Conservation (phyloP, 2,888 invertebrate genomes). For the Branchellion lobata region DNA sequence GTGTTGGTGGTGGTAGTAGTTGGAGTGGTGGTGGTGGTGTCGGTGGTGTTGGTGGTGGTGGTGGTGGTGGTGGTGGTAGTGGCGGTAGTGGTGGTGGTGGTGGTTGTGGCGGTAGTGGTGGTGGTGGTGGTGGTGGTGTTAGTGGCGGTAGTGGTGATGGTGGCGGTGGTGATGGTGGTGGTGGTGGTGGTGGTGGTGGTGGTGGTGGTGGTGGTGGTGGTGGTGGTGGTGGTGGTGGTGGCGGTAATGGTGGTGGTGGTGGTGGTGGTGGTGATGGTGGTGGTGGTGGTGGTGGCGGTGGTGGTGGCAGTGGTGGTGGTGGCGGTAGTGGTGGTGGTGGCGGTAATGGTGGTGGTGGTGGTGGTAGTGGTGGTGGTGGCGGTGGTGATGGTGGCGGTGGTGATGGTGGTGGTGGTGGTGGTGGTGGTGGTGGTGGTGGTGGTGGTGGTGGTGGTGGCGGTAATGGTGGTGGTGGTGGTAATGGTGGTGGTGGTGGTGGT, state of each 20-base stretch:
- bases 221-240: too few relatives aligned
- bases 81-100: too few relatives aligned
- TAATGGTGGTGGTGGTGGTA: not conserved
- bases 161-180: not conserved
- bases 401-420: not conserved
- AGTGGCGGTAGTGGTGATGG: not conserved
- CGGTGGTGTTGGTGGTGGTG: too few relatives aligned
- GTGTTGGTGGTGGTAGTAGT: too few relatives aligned
- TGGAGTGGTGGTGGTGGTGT: too few relatives aligned
- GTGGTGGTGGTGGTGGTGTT: too few relatives aligned
- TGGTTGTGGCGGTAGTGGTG: too few relatives aligned
- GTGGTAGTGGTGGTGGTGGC: conserved; percentile 19
- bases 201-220: too few relatives aligned
- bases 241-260: too few relatives aligned
- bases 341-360: conserved; percentile 3
- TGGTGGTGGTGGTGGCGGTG: too few relatives aligned
- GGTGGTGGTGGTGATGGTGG: too few relatives aligned
- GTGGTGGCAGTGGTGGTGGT: not conserved
- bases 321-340: not conserved
- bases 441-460: not conserved
- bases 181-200: not conserved
- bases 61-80: too few relatives aligned
- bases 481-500: conserved; percentile 22
- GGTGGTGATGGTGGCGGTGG: conserved; percentile 10
- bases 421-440: conserved; percentile 2